Conservation (phyloP, 2,888 invertebrate genomes). For the Lasius platythorax region DNA sequence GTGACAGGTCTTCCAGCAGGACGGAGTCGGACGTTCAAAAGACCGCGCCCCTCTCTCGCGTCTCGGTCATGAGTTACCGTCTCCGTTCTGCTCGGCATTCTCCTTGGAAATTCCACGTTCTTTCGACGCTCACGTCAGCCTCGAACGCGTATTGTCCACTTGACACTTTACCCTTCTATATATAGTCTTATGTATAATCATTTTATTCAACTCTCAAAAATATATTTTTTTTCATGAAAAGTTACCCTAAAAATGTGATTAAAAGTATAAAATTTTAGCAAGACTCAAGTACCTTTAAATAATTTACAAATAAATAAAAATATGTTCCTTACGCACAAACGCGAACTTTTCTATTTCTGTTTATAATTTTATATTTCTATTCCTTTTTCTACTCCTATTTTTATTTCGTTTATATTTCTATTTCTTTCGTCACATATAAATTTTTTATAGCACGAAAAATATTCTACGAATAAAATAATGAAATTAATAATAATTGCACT, state of each 20-base stretch:
- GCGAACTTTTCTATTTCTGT: background rate
- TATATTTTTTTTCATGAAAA: background rate
- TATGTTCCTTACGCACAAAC: background rate
- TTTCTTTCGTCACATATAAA: background rate
- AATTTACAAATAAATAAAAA: background rate
- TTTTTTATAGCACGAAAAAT: background rate
- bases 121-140: constrained; percentile 45
- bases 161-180: background rate
- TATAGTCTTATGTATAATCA: background rate
- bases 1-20: constrained; percentile 52
- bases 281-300: background rate
- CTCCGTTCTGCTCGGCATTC: constrained; percentile 34
- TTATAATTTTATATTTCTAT: background rate
- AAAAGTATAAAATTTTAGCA: background rate
- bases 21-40: constrained; percentile 42
- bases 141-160: constrained; percentile 42
- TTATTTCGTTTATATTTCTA: background rate
- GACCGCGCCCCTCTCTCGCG: constrained; percentile 34
- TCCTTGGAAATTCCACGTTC: constrained; percentile 47
- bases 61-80: constrained; percentile 39
- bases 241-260: background rate
- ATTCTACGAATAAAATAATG: background rate
- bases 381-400: background rate
- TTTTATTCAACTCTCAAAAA: background rate
- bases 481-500: background rate